Evolutionary conservation across 53 echinoderm and acorn worm species (phyloP), one percentile per base, ranked within the genome.

Genomic region (Astropecten irregularis): DNA sequence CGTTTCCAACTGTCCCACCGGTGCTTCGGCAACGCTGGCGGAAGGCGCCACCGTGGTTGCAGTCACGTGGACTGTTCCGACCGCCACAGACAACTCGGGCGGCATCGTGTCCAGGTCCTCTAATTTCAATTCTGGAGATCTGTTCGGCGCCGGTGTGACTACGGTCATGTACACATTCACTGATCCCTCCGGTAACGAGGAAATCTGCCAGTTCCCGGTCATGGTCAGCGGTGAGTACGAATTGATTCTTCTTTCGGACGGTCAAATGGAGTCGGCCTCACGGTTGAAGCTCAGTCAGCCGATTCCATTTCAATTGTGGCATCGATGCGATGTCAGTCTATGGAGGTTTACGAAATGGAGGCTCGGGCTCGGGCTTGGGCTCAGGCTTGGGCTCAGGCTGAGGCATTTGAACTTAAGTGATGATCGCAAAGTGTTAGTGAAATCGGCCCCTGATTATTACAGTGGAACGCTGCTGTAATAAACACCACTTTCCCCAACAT

Each of bases 51-150:
- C 50, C 38, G 50, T 26, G 36, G 82, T 82, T 0, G 64, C 82
- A 3, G 71, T 82, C 4, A 71, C 82, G 0, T 89, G 89, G 89
- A 77, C 68, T 8, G 77, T 72, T 46, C 89, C 89, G 11, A 68
- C 69, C 2, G 89, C 85, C 23, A 48, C 47, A 0, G 89, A 89
- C 32, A 84, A 89, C 57, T 84, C 89, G 38, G 83, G 69, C 16
- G 66, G 59, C 3, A 50, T 48, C 7, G 59, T 58, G 59, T 13
- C 29, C 28, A 58, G 59, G 10, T 14, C 59, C 0, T 56, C 84
- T 4, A 69, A 49, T 35, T 46, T 38, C 70, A n/a, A 57, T 40
- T 31, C 84, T 27, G 84, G 70, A 18, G 32, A 83, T 38, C 10
- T 16, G 23, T 83, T 68, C 32, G 4, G 40, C 21, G 15, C 58